phyloP scores from a whole-genome alignment of 2,113 vertebrate species.

The Sigmodon hispidus region DNA sequence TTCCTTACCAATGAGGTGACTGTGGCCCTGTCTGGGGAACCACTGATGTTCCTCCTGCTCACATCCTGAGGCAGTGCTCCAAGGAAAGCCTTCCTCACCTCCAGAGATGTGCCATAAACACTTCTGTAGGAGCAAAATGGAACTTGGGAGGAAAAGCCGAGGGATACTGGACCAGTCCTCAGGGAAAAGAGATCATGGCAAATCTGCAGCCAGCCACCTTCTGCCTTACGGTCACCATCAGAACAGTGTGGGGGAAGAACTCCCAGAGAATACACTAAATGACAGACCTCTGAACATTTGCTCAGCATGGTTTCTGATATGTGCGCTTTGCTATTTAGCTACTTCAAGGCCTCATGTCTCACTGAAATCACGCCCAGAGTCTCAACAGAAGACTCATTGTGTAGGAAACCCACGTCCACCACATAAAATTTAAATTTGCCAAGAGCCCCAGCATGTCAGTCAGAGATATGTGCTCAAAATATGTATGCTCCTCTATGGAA shows the following conservation, averaged over 20 bases:
- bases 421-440: constrained; percentile 74
- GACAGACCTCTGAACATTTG: constrained; percentile 22
- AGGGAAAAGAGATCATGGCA: neutral
- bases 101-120: neutral
- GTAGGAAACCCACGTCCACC: constrained; percentile 72
- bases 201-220: neutral
- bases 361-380: constrained; percentile 68
- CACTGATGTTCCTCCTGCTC: neutral
- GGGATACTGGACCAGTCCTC: neutral
- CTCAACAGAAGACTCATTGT: constrained; percentile 61
- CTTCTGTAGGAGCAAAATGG: constrained; percentile 55
- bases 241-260: neutral
- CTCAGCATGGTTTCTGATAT: constrained; percentile 47
- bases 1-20: neutral
- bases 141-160: constrained; percentile 9
- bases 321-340: constrained; percentile 67
- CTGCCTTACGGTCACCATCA: constrained; percentile 3
- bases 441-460: constrained; percentile 69
- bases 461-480: constrained; percentile 60
- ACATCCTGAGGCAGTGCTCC: neutral
- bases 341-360: constrained; percentile 70
- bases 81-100: neutral
- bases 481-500: constrained; percentile 59
- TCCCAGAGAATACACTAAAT: constrained; percentile 42
- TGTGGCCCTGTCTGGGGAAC: neutral